These are phyloP conservation scores for Oceanodroma leucorhoa DNA, from an alignment of 2,797 vertebrate species.

Conservation along the genomic window DNA sequence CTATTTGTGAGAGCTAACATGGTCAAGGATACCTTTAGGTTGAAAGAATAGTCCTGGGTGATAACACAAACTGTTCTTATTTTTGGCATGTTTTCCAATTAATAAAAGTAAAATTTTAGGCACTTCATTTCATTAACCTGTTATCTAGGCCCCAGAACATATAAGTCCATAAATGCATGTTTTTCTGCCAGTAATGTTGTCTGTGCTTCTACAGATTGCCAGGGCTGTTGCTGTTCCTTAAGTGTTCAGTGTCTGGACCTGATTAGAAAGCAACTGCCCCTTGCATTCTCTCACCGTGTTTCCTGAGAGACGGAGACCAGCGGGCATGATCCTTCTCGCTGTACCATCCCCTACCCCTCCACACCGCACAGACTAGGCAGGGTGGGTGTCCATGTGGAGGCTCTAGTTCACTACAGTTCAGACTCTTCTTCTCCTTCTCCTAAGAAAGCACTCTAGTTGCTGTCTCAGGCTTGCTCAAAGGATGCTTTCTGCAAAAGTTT, in stretches of 20 bases:
- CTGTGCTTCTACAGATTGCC: neutral
- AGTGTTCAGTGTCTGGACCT: neutral
- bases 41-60: neutral
- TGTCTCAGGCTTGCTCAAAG: neutral
- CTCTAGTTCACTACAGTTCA: neutral
- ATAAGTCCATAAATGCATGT: accelerated
- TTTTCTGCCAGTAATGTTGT: neutral
- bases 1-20: neutral
- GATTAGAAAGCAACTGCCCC: neutral
- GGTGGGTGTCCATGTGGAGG: neutral
- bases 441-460: neutral
- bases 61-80: neutral
- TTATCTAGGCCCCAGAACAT: neutral
- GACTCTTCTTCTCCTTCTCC: neutral
- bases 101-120: neutral
- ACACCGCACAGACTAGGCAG: neutral
- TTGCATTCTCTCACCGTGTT: neutral
- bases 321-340: neutral
- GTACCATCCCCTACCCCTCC: neutral
- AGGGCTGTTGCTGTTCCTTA: neutral
- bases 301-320: neutral
- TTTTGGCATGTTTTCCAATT: neutral
- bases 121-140: neutral
- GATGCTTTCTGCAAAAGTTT: neutral
- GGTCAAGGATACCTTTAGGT: neutral